Evolutionary conservation across 2,113 vertebrate species (phyloP).

Genomic region (Erpornis zantholeuca): DNA sequence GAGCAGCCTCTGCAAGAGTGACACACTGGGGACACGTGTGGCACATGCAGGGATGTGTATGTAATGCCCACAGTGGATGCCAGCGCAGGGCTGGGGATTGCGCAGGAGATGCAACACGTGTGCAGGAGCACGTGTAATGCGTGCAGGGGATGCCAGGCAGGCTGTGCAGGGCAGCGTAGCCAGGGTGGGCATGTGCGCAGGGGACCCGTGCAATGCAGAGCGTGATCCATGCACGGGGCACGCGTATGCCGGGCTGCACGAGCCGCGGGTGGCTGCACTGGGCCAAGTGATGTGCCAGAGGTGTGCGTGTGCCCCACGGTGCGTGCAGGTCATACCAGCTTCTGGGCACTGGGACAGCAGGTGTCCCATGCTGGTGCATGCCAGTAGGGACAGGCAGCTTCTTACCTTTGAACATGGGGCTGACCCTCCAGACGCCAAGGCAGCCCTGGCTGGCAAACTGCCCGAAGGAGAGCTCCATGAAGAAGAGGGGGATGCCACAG

Average conservation of each 20-base stretch:
- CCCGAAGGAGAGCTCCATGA: conserved; percentile 97
- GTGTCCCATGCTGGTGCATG: fast-evolving
- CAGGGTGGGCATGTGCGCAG: neutral
- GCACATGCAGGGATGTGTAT: neutral
- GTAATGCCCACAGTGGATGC: neutral
- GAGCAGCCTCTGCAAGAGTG: neutral
- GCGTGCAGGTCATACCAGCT: fast-evolving
- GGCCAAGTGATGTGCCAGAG: neutral
- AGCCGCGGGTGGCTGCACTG: fast-evolving
- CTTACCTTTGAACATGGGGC: conserved; percentile 99
- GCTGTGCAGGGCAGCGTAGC: neutral
- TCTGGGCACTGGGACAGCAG: fast-evolving
- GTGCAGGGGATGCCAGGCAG: neutral
- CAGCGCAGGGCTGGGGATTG: neutral
- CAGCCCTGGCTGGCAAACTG: conserved; percentile 97
- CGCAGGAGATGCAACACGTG: fast-evolving
- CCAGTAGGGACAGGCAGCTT: neutral
- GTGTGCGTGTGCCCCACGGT: fast-evolving
- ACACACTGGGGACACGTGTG: fast-evolving
- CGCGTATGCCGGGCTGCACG: fast-evolving
- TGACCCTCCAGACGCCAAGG: conserved; percentile 96
- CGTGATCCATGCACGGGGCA: fast-evolving
- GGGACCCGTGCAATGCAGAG: neutral
- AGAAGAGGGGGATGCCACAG: conserved; percentile 97
- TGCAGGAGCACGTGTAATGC: fast-evolving